Evolutionary conservation across 2,113 vertebrate species (phyloP), one percentile per base, ranked within the genome.

Genomic region (Excalfactoria chinensis): DNA sequence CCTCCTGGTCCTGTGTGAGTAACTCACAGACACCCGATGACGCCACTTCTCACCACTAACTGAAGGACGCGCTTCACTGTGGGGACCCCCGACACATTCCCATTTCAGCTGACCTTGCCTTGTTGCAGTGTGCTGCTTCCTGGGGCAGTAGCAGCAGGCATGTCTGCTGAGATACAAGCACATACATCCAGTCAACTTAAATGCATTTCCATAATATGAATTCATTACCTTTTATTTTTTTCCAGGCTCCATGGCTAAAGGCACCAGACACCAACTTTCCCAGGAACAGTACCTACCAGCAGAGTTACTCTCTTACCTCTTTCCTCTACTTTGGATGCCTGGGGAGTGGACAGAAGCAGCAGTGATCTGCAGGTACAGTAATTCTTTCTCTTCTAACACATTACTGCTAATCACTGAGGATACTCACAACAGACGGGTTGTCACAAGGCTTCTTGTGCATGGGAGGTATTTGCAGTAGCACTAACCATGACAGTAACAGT

Each of bases 81-180:
- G 22, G 0, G 7, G 19, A 59, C 16, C 37, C 37, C 43, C 17
- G 15, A 2, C 3, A 6, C 3, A 7, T 5, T 3, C 30, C 23
- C 32, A 9, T 23, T 16, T 40, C 13, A 0, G 7, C 41, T 87
- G 18, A 6, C 63, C 32, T 71, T 41, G 53, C 40, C 30, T 13
- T 13, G 28, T 7, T 56, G 80, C 74, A 82, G 91, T 26, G 1
- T 0, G 34, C 77, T 66, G 21, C 9, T 41, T 76, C 71, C 34
- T 35, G n/a, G 30, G 34, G 34, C 43, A 43, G 41, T 0, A 8
- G 13, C 1, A 15, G 26, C 21, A 41, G 28, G 3, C 3, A 16
- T 34, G n/a, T 5, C 44, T 74, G 51, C 56, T 19, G 34, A 25
- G 32, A 25, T 17, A 19, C 40, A 37, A 11, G 34, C 6, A 6